phyloP scores from a whole-genome alignment of 2,888 invertebrate species.

The Gnatocerus cornutus region DNA sequence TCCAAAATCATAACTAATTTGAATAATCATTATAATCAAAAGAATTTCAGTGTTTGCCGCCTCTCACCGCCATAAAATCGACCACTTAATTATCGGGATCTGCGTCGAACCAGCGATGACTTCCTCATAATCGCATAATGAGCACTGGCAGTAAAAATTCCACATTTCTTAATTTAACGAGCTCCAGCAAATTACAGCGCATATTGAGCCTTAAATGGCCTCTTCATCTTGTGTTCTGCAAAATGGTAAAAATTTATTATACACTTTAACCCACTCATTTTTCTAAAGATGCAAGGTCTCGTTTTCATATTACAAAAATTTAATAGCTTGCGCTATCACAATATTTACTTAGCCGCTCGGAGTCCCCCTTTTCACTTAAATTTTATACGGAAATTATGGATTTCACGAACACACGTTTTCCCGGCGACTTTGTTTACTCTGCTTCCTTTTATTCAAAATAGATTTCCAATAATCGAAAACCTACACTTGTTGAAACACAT shows the following conservation, averaged over 20 bases:
- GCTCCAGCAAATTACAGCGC: slow-evolving; percentile 23
- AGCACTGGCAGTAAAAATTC: background rate
- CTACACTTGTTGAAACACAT: slow-evolving; percentile 4
- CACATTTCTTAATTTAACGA: background rate
- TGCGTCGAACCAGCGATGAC: too few species aligned
- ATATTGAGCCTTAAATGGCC: slow-evolving; percentile 36
- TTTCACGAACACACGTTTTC: background rate
- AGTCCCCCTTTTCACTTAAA: slow-evolving; percentile 10
- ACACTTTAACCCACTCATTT: slow-evolving; percentile 41
- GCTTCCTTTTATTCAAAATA: slow-evolving; percentile 18
- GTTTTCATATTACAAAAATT: slow-evolving; percentile 37
- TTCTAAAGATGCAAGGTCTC: slow-evolving; percentile 32
- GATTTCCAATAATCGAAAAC: slow-evolving; percentile 8
- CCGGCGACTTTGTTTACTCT: background rate
- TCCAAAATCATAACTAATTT: too few species aligned
- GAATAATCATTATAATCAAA: too few species aligned
- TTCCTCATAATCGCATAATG: too few species aligned
- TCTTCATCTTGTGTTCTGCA: slow-evolving; percentile 23
- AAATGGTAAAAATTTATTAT: slow-evolving; percentile 38
- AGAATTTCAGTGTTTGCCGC: too few species aligned
- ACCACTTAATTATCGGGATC: too few species aligned
- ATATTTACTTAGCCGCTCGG: slow-evolving; percentile 23
- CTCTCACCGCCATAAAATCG: too few species aligned
- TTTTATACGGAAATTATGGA: slow-evolving; percentile 27
- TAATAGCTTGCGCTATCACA: slow-evolving; percentile 30